A percentile compares a stretch with the other conserved stretches of the same genome.
Evolutionary conservation across 2,113 vertebrate species (phyloP).

Genomic region (Tetrax tetrax): DNA sequence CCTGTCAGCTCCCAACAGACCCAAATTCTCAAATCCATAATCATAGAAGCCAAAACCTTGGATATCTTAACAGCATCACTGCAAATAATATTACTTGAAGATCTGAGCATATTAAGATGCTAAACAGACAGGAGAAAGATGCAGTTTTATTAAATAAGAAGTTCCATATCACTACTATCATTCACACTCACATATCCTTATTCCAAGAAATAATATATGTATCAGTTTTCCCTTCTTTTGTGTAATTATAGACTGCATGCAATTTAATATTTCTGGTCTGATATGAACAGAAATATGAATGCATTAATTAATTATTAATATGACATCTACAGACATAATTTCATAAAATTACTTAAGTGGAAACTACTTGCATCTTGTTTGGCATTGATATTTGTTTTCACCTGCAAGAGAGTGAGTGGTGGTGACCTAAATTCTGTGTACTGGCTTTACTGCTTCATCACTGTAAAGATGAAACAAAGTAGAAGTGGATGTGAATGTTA

Average conservation of each 20-base stretch:
- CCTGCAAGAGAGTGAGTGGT: not conserved
- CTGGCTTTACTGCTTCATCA: not conserved
- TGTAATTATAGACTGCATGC: not conserved
- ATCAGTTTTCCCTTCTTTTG: not conserved
- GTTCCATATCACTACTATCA: not conserved
- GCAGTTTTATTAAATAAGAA: not conserved
- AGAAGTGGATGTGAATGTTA: fast-evolving
- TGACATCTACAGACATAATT: not conserved
- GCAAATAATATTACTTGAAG: not conserved
- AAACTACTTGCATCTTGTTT: not conserved
- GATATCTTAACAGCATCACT: not conserved
- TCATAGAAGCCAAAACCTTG: not conserved
- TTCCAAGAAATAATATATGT: not conserved
- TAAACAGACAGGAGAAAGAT: not conserved
- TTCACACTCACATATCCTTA: not conserved
- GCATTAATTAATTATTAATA: not conserved
- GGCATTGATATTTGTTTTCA: not conserved
- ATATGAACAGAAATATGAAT: not conserved
- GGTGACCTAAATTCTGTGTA: not conserved
- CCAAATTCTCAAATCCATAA: not conserved
- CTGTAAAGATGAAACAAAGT: not conserved
- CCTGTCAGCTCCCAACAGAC: not conserved
- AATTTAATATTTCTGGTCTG: not conserved
- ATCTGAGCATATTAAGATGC: not conserved
- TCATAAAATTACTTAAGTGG: not conserved